Conservation (phyloP, 2,113 vertebrate species). For the Prionailurus bengalensis region DNA sequence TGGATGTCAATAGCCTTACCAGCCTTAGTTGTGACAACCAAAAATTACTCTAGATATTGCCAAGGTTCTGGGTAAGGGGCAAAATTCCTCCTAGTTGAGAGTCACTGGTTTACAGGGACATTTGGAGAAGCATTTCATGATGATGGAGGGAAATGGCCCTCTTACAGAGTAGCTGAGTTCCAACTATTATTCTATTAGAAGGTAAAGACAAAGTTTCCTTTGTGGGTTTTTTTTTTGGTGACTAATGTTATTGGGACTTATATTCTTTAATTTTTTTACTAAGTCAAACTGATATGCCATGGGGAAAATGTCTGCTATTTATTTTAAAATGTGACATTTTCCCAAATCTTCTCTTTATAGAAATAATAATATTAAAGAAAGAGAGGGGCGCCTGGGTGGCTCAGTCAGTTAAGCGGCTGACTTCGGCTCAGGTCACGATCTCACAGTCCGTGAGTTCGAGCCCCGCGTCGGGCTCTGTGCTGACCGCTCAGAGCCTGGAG, state of each 20-base stretch:
- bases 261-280: not conserved
- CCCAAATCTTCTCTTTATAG: not conserved
- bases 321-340: slow-evolving; percentile 16
- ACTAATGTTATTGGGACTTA: not conserved
- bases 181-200: not conserved
- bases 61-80: not conserved
- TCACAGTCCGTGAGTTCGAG: too few relatives aligned
- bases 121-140: not conserved
- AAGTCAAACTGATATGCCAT: not conserved
- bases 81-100: not conserved
- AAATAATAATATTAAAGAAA: slow-evolving; percentile 59
- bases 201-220: not conserved
- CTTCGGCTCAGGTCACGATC: too few relatives aligned
- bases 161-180: not conserved
- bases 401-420: too few relatives aligned
- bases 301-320: not conserved
- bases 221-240: not conserved
- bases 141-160: not conserved
- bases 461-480: too few relatives aligned
- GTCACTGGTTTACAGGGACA: not conserved
- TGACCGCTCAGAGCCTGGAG: too few relatives aligned
- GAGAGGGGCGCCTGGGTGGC: not conserved
- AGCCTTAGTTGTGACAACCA: not conserved
- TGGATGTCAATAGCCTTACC: not conserved
- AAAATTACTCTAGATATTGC: not conserved